These are phyloP conservation scores for Lasiurus borealis DNA, from an alignment of 2,113 vertebrate genomes.

Conservation along the genomic window DNA sequence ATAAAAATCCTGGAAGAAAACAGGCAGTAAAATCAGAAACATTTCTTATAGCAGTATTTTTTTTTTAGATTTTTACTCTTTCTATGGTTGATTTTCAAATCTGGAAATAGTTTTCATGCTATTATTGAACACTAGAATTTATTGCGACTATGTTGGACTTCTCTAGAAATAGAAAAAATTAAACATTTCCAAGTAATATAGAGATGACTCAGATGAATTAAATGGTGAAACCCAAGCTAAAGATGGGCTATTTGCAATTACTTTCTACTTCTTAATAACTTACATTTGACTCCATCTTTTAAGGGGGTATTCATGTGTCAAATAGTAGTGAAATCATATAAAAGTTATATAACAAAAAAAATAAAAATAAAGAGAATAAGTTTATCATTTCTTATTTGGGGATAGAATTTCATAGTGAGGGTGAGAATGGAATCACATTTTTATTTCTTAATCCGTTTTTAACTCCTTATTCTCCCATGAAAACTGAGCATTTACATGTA, in stretches of 20 bases:
- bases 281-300: not conserved
- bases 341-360: conserved; percentile 53
- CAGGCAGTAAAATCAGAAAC: not conserved
- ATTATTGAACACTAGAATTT: conserved; percentile 39
- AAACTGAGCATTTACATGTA: conserved; percentile 27
- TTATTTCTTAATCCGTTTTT: conserved; percentile 42
- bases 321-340: conserved; percentile 34
- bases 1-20: not conserved
- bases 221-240: not conserved
- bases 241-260: not conserved
- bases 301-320: conserved; percentile 37
- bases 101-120: not conserved
- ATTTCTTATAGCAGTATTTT: not conserved
- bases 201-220: conserved; percentile 17
- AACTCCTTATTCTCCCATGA: not conserved
- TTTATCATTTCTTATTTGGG: conserved; percentile 44
- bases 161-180: not conserved
- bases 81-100: not conserved
- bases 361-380: not conserved
- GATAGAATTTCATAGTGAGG: conserved; percentile 18
- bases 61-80: not conserved
- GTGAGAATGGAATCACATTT: conserved; percentile 5
- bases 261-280: conserved; percentile 44
- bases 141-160: not conserved
- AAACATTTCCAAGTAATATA: conserved; percentile 29